phyloP scores from a whole-genome alignment of 2,113 vertebrate genomes.

The Silurus glanis region DNA sequence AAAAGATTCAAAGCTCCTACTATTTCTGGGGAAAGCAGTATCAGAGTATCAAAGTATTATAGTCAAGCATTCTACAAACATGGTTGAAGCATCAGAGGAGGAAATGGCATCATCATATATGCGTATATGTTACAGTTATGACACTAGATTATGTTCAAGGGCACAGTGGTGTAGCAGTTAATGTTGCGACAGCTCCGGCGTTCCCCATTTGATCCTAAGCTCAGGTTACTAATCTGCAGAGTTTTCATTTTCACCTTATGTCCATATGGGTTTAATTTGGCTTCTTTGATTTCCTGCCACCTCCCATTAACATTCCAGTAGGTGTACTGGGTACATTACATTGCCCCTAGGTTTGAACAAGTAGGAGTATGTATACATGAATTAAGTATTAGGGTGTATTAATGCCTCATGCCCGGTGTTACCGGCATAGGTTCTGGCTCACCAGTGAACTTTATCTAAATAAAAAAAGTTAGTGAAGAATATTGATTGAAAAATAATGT shows the following conservation, averaged over 20 bases:
- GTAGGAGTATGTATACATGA: background rate
- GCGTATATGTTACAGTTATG: background rate
- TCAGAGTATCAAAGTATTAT: background rate
- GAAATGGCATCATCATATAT: background rate
- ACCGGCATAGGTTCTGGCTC: background rate
- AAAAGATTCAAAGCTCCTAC: background rate
- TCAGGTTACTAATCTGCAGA: background rate
- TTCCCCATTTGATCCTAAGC: background rate
- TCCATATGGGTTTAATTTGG: background rate
- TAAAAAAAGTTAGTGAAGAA: background rate
- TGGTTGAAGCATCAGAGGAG: background rate
- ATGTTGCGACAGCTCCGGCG: background rate
- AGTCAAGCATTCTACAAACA: background rate
- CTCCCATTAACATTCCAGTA: background rate
- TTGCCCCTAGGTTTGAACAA: background rate
- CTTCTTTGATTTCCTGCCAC: background rate
- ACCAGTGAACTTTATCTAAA: background rate
- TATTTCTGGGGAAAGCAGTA: background rate
- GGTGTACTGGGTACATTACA: background rate
- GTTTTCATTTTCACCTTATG: background rate
- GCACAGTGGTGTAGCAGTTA: background rate
- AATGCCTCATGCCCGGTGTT: background rate
- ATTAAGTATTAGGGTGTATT: background rate
- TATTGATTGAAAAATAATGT: background rate
- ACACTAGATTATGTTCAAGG: background rate